Evolutionary conservation across 2,797 vertebrate genomes (phyloP).

Genomic region (Eremophila alpestris): DNA sequence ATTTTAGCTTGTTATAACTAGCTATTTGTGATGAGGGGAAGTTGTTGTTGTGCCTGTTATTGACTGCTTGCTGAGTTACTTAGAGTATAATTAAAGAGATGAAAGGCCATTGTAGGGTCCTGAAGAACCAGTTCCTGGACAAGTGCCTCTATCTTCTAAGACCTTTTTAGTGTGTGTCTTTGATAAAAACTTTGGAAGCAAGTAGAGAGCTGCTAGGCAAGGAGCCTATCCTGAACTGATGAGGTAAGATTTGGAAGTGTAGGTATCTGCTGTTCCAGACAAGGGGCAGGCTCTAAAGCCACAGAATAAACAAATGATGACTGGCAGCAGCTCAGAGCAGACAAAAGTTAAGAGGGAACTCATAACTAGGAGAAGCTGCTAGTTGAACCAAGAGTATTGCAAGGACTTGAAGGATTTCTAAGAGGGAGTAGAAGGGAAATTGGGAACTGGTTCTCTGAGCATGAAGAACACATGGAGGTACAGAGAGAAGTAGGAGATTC

Average conservation of each 20-base stretch:
- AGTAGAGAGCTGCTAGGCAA: not conserved
- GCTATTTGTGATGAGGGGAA: not conserved
- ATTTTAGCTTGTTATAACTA: not conserved
- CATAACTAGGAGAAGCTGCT: not conserved
- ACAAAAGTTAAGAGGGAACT: not conserved
- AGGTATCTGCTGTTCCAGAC: not conserved
- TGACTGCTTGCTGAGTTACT: not conserved
- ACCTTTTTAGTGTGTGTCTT: not conserved
- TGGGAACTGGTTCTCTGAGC: not conserved
- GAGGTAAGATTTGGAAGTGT: conserved; percentile 10
- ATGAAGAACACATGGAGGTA: not conserved
- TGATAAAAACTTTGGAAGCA: not conserved
- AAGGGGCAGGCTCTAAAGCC: not conserved
- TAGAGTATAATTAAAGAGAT: not conserved
- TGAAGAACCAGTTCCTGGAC: not conserved
- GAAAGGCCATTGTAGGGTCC: not conserved
- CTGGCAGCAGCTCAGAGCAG: not conserved
- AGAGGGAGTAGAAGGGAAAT: not conserved
- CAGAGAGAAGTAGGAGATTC: not conserved
- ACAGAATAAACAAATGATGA: not conserved
- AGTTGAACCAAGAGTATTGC: not conserved
- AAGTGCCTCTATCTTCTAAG: not conserved
- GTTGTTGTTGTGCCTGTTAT: not conserved
- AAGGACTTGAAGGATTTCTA: not conserved
- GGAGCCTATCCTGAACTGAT: not conserved